Percentiles rank a stretch among this genome's conserved stretches.
phyloP scores from a whole-genome alignment of 2,113 vertebrate species.

The Paracanthobrama guichenoti region DNA sequence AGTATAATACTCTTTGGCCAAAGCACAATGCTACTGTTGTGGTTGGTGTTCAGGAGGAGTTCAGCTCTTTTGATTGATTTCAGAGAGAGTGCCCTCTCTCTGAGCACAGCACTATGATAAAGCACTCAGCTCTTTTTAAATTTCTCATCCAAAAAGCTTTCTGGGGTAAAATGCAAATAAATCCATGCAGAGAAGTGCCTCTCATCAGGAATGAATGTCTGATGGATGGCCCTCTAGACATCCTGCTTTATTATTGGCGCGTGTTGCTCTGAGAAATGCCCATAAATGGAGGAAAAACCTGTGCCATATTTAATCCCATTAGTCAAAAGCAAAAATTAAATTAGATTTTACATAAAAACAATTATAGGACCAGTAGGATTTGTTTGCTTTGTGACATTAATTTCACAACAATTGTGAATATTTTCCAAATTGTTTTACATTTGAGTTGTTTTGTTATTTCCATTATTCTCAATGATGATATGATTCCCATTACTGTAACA shows the following conservation, averaged over 20 bases:
- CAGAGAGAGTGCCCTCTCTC: slow-evolving; percentile 3
- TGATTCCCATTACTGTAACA: neutral
- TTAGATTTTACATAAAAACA: neutral
- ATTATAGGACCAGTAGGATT: neutral
- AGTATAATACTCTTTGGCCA: neutral
- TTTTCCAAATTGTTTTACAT: neutral
- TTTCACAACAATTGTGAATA: neutral
- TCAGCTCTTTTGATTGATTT: slow-evolving; percentile 23
- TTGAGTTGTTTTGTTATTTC: neutral
- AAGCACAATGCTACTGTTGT: slow-evolving; percentile 1
- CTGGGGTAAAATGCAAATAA: slow-evolving; percentile 34
- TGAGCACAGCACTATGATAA: slow-evolving; percentile 32
- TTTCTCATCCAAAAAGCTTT: slow-evolving; percentile 30
- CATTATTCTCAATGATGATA: neutral
- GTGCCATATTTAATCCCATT: neutral
- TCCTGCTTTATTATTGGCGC: slow-evolving; percentile 64
- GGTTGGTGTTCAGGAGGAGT: slow-evolving; percentile 13
- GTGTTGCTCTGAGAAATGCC: slow-evolving; percentile 64
- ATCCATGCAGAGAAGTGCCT: slow-evolving; percentile 24
- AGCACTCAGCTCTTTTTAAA: slow-evolving; percentile 31
- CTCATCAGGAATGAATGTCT: slow-evolving; percentile 42
- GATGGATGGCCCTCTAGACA: slow-evolving; percentile 39
- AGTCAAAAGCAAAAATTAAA: neutral
- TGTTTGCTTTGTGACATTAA: neutral
- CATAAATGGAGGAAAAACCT: slow-evolving; percentile 60